Evolutionary conservation across 2,113 vertebrate species (phyloP), one percentile per base, ranked within the genome.

Genomic region (Malurus alboscapulatus): DNA sequence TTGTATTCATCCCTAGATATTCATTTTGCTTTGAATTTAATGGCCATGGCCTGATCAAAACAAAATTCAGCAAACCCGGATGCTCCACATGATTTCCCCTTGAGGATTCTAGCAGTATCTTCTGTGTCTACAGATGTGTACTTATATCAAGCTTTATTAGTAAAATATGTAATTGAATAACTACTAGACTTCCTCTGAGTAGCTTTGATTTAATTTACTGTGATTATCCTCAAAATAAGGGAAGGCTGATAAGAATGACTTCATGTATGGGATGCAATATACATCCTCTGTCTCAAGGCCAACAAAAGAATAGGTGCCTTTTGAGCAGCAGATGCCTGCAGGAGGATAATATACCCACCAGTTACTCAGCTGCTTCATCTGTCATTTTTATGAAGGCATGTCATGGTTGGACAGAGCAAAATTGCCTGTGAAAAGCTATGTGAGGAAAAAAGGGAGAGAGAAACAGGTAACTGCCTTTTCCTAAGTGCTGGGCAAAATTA

Each of bases 311-410:
- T 85, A 93, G 65, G 76, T 96, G 78, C 51, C 61, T 85, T 95
- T 84, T 79, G 80, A 95, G 85, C 84, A 92, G 84, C 29, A 86
- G 89, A 95, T 93, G 68, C n/a, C 76, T 93, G 57, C 58, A 96
- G 78, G 77, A 94, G 53, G 87, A 79, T 85, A 69, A 93, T 62
- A 93, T 72, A 88, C 42, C 92, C 88, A 96, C 92, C 62, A 88
- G 94, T 97, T 96, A 95, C 92, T 96, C 86, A 92, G 83, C 59
- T 94, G 55, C 75, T 91, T 96, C 88, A 90, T 92, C 86, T 88
- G 85, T 97, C 87, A 96, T 95, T 95, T 96, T 92, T 92, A 93
- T 92, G 86, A 95, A 95, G 93, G 63, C 74, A 94, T 76, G 77
- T 95, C 93, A 95, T 91, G 81, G 82, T 88, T 93, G 76, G 76